Evolutionary conservation across 2,888 invertebrate species (phyloP).

Genomic region (Ophion slaviceki): DNA sequence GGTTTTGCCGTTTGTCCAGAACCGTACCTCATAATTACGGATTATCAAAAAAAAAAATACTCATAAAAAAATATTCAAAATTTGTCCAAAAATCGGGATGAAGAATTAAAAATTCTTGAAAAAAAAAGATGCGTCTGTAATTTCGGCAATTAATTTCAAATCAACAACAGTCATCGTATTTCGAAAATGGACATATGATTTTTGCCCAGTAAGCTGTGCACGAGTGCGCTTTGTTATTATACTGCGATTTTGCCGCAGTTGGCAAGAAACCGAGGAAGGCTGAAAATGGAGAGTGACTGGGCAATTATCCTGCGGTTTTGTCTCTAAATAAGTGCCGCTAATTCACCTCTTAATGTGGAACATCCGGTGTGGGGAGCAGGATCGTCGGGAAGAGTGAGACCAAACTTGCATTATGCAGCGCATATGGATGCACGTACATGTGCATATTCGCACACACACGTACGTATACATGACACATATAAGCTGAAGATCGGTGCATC

Average conservation of each 20-base stretch:
- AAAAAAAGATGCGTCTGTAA: too few relatives aligned
- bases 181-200: neutral
- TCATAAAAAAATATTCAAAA: neutral
- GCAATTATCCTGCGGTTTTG: conserved; percentile 76
- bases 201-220: neutral
- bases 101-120: too few relatives aligned
- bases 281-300: conserved; percentile 54
- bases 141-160: too few relatives aligned
- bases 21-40: neutral
- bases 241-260: neutral
- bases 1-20: neutral
- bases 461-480: neutral
- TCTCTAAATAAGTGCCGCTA: conserved; percentile 78
- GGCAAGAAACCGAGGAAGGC: neutral
- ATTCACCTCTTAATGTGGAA: conserved; percentile 77
- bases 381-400: conserved; percentile 42
- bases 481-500: conserved; percentile 44
- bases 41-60: neutral
- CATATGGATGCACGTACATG: conserved; percentile 10
- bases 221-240: neutral
- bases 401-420: conserved; percentile 27
- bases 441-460: neutral
- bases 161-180: too few relatives aligned
- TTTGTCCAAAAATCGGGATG: too few relatives aligned
- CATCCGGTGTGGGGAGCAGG: conserved; percentile 73